Evolutionary conservation across 2,888 invertebrate species (phyloP).

Genomic region (Nowickia ferox): DNA sequence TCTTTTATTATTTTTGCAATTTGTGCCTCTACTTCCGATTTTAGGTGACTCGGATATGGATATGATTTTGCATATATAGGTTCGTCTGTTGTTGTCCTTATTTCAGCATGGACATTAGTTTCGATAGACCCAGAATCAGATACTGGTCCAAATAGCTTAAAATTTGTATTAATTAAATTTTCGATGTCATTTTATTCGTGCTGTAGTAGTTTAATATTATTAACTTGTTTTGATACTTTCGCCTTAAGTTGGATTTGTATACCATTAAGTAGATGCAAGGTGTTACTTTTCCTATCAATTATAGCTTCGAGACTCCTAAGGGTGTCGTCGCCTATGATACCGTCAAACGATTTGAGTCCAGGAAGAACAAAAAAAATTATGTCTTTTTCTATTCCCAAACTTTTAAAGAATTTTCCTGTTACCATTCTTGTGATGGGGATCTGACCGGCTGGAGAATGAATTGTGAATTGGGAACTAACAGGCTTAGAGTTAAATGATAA

Average conservation of each 20-base stretch:
- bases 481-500: neutral
- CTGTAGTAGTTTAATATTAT: neutral
- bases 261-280: neutral
- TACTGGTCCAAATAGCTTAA: constrained; percentile 46
- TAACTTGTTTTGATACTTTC: constrained; percentile 28
- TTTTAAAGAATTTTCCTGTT: neutral
- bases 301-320: neutral
- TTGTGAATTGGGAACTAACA: neutral
- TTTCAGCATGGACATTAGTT: constrained; percentile 58
- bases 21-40: neutral
- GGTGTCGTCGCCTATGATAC: neutral
- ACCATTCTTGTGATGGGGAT: neutral
- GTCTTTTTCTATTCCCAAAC: neutral
- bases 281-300: neutral
- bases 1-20: constrained; percentile 17
- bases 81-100: constrained; percentile 54
- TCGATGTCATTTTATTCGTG: constrained; percentile 16
- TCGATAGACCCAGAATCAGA: constrained; percentile 45
- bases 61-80: constrained; percentile 64
- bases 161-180: constrained; percentile 34
- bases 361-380: constrained; percentile 4
- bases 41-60: constrained; percentile 48
- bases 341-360: neutral
- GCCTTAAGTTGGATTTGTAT: constrained; percentile 10
- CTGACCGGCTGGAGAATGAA: constrained; percentile 2